Percentiles rank a stretch among this genome's conserved stretches.
phyloP scores from a whole-genome alignment of 1,140 invertebrate genomes.

The Drepana arcuata region DNA sequence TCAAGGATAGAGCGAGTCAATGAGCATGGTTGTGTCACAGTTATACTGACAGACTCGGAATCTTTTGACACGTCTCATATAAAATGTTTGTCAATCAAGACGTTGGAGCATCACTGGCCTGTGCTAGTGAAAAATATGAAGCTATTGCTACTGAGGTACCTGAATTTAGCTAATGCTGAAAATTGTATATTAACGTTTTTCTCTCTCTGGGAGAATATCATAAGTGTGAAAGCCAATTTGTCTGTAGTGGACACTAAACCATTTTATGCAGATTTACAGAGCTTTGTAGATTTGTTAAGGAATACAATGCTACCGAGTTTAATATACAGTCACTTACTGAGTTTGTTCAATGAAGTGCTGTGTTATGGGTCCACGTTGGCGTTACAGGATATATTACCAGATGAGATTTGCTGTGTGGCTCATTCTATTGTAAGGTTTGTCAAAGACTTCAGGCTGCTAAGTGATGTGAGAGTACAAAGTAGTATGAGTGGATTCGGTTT shows the following conservation, averaged over 20 bases:
- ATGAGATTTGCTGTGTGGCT: slow-evolving; percentile 89
- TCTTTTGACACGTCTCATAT: slow-evolving; percentile 85
- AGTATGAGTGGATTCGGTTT: slow-evolving; percentile 72
- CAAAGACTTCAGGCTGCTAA: slow-evolving; percentile 87
- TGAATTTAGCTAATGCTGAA: slow-evolving; percentile 74
- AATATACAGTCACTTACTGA: slow-evolving; percentile 87
- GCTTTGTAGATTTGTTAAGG: slow-evolving; percentile 82
- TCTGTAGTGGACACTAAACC: slow-evolving; percentile 91
- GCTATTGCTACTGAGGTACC: slow-evolving; percentile 70
- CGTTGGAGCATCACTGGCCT: slow-evolving; percentile 86
- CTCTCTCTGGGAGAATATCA: slow-evolving; percentile 90
- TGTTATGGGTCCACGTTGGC: slow-evolving; percentile 92
- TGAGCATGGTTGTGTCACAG: slow-evolving; percentile 75
- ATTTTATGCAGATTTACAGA: slow-evolving; percentile 88
- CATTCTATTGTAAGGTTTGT: slow-evolving; percentile 88
- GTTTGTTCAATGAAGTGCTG: slow-evolving; percentile 89
- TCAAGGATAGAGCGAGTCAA: slow-evolving; percentile 53
- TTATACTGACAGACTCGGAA: slow-evolving; percentile 82
- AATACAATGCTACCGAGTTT: slow-evolving; percentile 81
- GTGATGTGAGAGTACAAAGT: slow-evolving; percentile 61
- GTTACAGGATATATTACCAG: slow-evolving; percentile 86
- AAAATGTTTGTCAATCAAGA: slow-evolving; percentile 88
- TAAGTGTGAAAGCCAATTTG: slow-evolving; percentile 91
- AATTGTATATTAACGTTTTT: slow-evolving; percentile 86
- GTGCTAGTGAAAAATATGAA: slow-evolving; percentile 79